Conservation (phyloP, 2,797 vertebrate species). For the Anguilla pacifica region DNA sequence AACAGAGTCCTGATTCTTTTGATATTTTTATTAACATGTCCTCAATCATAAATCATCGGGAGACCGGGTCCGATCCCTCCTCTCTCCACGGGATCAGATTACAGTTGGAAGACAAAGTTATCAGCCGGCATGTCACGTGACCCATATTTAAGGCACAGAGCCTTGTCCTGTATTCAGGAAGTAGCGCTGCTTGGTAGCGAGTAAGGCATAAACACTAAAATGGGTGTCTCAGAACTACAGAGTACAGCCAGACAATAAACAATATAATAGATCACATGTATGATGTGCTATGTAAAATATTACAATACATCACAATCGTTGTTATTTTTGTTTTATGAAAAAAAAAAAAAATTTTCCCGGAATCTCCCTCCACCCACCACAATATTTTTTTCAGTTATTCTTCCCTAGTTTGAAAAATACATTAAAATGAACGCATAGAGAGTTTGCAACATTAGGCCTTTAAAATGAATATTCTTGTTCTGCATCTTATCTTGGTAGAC, state of each 20-base stretch:
- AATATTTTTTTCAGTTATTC: neutral
- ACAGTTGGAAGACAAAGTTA: constrained; percentile 73
- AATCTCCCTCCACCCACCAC: neutral
- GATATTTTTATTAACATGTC: constrained; percentile 83
- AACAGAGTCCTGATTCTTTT: constrained; percentile 79
- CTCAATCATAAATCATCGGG: constrained; percentile 82
- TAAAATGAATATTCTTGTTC: constrained; percentile 32
- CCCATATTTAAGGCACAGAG: constrained; percentile 50
- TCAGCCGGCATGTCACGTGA: constrained; percentile 62
- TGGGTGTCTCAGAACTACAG: neutral
- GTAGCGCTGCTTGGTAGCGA: neutral
- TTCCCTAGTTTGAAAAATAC: neutral
- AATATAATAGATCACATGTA: neutral
- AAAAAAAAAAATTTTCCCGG: neutral
- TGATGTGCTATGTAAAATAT: neutral
- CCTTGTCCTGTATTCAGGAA: constrained; percentile 26
- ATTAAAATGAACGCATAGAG: neutral
- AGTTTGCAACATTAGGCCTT: constrained; percentile 53
- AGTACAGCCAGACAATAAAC: constrained; percentile 32
- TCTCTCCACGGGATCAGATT: constrained; percentile 70
- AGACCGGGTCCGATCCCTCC: constrained; percentile 60
- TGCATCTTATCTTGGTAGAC: constrained; percentile 54
- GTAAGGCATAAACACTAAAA: constrained; percentile 10
- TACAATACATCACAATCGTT: neutral
- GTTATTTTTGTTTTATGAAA: neutral